These are phyloP conservation scores for Brotula barbata DNA, from an alignment of 2,797 vertebrate genomes.

Conservation along the genomic window DNA sequence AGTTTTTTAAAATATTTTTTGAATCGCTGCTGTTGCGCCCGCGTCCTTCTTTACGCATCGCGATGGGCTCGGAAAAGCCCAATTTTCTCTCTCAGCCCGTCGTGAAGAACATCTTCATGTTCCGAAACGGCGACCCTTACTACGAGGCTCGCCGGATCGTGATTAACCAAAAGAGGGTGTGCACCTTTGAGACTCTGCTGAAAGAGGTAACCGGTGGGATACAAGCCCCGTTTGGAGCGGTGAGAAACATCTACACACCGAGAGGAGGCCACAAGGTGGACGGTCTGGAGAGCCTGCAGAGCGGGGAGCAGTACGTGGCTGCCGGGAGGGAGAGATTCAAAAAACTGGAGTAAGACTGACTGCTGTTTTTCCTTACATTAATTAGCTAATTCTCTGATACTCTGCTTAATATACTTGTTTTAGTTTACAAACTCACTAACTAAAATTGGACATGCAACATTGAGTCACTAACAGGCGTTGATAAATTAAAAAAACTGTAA, in stretches of 20 bases:
- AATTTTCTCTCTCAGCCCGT: constrained; percentile 87
- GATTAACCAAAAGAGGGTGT: constrained; percentile 89
- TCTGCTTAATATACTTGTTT: no score
- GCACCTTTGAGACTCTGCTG: constrained; percentile 90
- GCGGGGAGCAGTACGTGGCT: constrained; percentile 93
- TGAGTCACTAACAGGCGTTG: no score
- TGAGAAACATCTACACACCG: constrained; percentile 94
- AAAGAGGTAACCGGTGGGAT: constrained; percentile 91
- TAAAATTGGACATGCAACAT: no score
- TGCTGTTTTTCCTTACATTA: background rate
- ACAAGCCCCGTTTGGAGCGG: constrained; percentile 91
- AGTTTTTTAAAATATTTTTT: background rate
- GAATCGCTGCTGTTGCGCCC: background rate
- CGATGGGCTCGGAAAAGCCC: constrained; percentile 77
- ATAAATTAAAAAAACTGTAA: no score
- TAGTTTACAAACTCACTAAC: no score
- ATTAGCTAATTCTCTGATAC: no score
- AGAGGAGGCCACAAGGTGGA: constrained; percentile 87
- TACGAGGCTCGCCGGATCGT: constrained; percentile 90
- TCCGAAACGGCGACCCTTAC: constrained; percentile 92
- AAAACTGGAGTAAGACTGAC: constrained; percentile 88
- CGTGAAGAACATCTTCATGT: constrained; percentile 92
- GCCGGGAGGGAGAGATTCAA: constrained; percentile 94
- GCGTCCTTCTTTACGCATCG: constrained; percentile 30
- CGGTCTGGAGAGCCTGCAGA: constrained; percentile 85